Conservation (phyloP, 2,888 invertebrate species). For the Andrena chrysosceles region DNA sequence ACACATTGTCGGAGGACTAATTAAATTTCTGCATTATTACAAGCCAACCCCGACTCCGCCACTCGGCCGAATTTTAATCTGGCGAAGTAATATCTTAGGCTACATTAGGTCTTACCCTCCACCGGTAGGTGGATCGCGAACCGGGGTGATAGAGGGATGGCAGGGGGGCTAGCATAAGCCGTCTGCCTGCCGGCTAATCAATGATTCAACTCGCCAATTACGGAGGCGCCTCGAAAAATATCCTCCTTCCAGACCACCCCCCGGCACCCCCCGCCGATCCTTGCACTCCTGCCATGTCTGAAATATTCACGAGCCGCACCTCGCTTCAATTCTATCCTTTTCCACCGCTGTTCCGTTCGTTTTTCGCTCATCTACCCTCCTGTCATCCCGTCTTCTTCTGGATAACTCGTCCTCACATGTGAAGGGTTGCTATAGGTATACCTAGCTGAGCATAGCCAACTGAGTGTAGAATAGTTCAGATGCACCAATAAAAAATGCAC, state of each 20-base stretch:
- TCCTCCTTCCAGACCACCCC: constrained; percentile 58
- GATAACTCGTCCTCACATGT: constrained; percentile 17
- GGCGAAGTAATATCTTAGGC: constrained; percentile 80
- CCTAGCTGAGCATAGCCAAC: background rate
- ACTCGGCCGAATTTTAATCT: constrained; percentile 78
- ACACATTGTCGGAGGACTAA: constrained; percentile 69
- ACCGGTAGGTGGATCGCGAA: constrained; percentile 53
- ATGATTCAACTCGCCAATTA: constrained; percentile 83
- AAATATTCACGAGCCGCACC: constrained; percentile 69
- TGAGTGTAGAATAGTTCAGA: no score
- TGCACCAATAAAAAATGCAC: no score
- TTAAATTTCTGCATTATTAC: constrained; percentile 78
- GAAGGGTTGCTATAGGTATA: background rate
- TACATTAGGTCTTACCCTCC: constrained; percentile 76
- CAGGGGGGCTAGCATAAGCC: constrained; percentile 69
- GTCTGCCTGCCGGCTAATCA: constrained; percentile 80
- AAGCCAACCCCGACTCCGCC: constrained; percentile 36
- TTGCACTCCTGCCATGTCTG: constrained; percentile 48
- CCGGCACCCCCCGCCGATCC: constrained; percentile 26
- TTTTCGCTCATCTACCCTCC: constrained; percentile 11
- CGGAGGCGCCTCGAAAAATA: constrained; percentile 81
- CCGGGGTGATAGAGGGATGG: constrained; percentile 51
- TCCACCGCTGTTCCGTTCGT: constrained; percentile 37
- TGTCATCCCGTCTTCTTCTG: constrained; percentile 29
- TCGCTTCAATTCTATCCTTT: constrained; percentile 68